Evolutionary conservation across 2,888 invertebrate species (phyloP).

Genomic region (Sesia bembeciformis): DNA sequence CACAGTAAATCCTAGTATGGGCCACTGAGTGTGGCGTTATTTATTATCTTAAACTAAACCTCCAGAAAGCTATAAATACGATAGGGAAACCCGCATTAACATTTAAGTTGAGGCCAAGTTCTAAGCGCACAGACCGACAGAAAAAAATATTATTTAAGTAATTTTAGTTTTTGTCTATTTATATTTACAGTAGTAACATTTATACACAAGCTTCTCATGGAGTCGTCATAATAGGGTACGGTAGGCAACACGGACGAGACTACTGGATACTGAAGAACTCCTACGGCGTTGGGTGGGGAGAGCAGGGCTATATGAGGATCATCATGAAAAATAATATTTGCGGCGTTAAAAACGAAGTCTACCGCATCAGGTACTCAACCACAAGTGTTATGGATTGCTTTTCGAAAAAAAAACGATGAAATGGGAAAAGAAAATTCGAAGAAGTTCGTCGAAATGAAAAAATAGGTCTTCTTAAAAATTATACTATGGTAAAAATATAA

Average conservation of each 20-base stretch:
- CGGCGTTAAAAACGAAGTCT: not conserved
- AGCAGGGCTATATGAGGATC: slow-evolving; percentile 1
- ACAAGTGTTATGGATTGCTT: not conserved
- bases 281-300: slow-evolving; percentile 2
- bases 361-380: not conserved
- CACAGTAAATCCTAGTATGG: too few relatives aligned
- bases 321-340: slow-evolving; percentile 1
- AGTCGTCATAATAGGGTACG: slow-evolving; percentile 1
- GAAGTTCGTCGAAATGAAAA: too few relatives aligned
- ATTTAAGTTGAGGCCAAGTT: too few relatives aligned
- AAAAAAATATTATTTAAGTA: too few relatives aligned
- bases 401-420: not conserved
- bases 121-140: too few relatives aligned
- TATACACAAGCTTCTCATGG: not conserved
- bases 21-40: too few relatives aligned
- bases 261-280: slow-evolving; percentile 4
- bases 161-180: not conserved
- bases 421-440: not conserved
- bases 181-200: not conserved
- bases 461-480: too few relatives aligned
- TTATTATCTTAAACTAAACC: too few relatives aligned
- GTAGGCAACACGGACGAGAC: not conserved
- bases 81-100: too few relatives aligned
- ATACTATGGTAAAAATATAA: too few relatives aligned
- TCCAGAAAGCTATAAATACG: too few relatives aligned